Conservation (phyloP, 2,113 vertebrate species). For the Monopterus albus region DNA sequence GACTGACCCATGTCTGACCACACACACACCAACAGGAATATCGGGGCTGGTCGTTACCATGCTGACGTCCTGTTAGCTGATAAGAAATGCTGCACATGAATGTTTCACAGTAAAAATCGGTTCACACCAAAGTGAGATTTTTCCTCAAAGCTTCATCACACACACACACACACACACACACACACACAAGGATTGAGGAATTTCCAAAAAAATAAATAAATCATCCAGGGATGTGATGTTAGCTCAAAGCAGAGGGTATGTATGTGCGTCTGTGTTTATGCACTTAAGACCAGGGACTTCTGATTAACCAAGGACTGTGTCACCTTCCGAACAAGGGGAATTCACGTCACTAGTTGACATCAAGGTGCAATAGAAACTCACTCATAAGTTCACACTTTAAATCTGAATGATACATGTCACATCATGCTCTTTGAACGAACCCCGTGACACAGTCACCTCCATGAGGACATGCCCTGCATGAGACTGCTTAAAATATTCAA, state of each 20-base stretch:
- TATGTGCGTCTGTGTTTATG: background rate
- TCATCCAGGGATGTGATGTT: conserved; percentile 22
- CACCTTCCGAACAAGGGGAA: background rate
- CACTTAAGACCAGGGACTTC: background rate
- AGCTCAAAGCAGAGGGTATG: background rate
- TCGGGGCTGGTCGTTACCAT: background rate
- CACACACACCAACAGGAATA: conserved; percentile 11
- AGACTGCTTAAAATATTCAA: background rate
- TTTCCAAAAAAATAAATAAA: background rate
- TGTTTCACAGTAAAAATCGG: conserved; percentile 20
- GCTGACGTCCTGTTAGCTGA: conserved; percentile 52
- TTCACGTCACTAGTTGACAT: background rate
- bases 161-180: too few species aligned
- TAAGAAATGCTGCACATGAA: conserved; percentile 36
- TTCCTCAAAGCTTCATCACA: background rate
- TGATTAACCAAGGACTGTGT: background rate
- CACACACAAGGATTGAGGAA: conserved; percentile 18
- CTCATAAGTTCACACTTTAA: conserved; percentile 10
- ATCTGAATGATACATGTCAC: background rate
- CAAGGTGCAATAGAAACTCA: conserved; percentile 23
- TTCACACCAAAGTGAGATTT: conserved; percentile 39
- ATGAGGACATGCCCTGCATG: background rate
- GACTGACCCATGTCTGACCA: conserved; percentile 34
- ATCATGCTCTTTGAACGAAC: background rate
- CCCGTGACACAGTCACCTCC: background rate